Base-by-base conservation (phyloP, 2,113 vertebrate species). In the Anoura caudifer region DNA sequence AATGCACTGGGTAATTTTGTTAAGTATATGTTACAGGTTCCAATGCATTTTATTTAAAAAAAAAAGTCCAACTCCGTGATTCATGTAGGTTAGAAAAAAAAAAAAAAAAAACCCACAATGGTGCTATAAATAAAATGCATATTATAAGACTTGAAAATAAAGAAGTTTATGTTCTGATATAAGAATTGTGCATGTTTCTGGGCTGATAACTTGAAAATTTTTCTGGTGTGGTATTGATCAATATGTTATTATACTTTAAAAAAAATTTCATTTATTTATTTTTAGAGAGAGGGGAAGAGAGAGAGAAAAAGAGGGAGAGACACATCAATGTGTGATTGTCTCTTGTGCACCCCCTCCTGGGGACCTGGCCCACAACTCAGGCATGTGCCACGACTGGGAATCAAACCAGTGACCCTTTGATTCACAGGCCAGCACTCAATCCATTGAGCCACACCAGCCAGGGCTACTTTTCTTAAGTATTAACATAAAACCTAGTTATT, bases 1-100 rank as follows among this genome's bases (percentile, higher is more conserved):
- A 98, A 98, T 96, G 97, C 91, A 97, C 96, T 95, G 93, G 97
- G 98, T 98, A 98, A 99, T 99, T 98, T 98, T 98, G 97, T 98
- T 98, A 99, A 99, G 98, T 98, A 98, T 98, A 98, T 96, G 98
- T 98, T 98, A 97, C 95, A 98, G 94, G 94, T 97, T 97, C 91
- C 85, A 96, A 95, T 70, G 98, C 98, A 98, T 98, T 98, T 98
- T 97, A 97, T 90, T 87, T 94, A 12, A 2, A 91, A 61, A 22
- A 10, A 77, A 95, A 98, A 92, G 77, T 77, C 97, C 16, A 1
- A 67, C 87, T 97, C 70, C 72, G 93, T 91, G 97, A 91, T 97
- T 97, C 91, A 96, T 83, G 82, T 91, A 90, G 87, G 91, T 5
- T 65, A 65, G 36, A 47, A 84, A 93, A 81, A 67, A 91, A 81